Conservation (phyloP, 2,888 invertebrate species). For the Campoplex capitator region DNA sequence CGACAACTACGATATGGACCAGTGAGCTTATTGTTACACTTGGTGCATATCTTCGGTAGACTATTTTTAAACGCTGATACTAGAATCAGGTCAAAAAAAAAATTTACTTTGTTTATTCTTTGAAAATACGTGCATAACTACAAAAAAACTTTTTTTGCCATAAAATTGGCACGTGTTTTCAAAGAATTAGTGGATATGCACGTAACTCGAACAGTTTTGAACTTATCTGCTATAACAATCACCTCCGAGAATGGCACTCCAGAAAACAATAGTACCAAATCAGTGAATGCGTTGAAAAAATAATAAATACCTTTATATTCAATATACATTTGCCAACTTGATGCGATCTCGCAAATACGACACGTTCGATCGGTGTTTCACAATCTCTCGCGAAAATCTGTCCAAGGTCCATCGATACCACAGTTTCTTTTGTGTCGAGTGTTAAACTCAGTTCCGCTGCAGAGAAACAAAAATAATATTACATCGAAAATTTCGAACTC, state of each 20-base stretch:
- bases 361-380: constrained; percentile 85
- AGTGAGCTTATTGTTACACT: too few relatives aligned
- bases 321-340: constrained; percentile 88
- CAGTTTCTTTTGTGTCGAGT: constrained; percentile 77
- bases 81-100: too few relatives aligned
- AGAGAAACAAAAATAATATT: not conserved
- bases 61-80: too few relatives aligned
- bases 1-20: too few relatives aligned
- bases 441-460: constrained; percentile 81
- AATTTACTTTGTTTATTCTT: too few relatives aligned
- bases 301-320: constrained; percentile 86
- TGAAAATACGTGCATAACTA: too few relatives aligned
- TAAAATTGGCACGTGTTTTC: too few relatives aligned
- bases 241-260: not conserved
- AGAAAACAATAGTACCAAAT: not conserved
- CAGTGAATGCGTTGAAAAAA: not conserved
- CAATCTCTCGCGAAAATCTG: constrained; percentile 87
- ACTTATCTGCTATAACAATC: not conserved
- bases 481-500: not conserved
- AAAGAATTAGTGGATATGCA: too few relatives aligned
- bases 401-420: constrained; percentile 74
- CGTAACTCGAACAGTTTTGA: not conserved
- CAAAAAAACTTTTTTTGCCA: too few relatives aligned
- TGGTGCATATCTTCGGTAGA: too few relatives aligned
- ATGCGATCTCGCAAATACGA: constrained; percentile 88